A percentile compares a stretch with the other conserved stretches of the same genome.
phyloP scores from a whole-genome alignment of 2,888 invertebrate species.

The Ommatoiulus sabulosus region DNA sequence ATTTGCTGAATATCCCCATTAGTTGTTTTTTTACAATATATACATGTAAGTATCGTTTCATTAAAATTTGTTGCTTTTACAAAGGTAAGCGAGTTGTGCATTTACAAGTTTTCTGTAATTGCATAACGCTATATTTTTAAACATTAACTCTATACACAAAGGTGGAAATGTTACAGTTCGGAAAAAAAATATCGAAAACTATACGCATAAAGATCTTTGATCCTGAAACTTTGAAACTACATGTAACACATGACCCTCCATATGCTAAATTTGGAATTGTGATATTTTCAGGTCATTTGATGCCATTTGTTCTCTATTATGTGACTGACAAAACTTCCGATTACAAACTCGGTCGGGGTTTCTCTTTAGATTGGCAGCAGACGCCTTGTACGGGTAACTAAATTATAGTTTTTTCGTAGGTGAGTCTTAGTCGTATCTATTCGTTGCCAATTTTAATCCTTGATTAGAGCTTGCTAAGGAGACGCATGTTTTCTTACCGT shows the following conservation, averaged over 20 bases:
- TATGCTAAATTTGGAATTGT: neutral
- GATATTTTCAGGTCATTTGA: slow-evolving; percentile 58
- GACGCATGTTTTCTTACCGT: neutral
- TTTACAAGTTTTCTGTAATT: no score
- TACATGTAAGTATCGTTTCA: no score
- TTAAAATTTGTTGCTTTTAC: no score
- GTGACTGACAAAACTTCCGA: slow-evolving; percentile 59
- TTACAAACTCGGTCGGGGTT: slow-evolving; percentile 59
- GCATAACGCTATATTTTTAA: no score
- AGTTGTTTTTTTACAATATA: no score
- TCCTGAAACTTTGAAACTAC: no score
- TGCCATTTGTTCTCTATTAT: slow-evolving; percentile 60
- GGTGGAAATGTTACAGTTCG: no score
- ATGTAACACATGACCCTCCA: neutral
- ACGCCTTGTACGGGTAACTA: slow-evolving; percentile 60
- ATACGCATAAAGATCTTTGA: no score
- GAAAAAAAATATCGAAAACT: no score
- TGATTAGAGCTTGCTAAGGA: neutral
- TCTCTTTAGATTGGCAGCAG: slow-evolving; percentile 60
- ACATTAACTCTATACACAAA: no score
- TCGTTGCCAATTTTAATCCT: neutral
- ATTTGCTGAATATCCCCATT: no score
- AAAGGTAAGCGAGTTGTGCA: no score
- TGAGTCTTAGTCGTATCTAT: slow-evolving; percentile 48
- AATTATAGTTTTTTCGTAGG: slow-evolving; percentile 50